phyloP scores from a whole-genome alignment of 2,113 vertebrate species.

The Plecturocebus donacophilus region DNA sequence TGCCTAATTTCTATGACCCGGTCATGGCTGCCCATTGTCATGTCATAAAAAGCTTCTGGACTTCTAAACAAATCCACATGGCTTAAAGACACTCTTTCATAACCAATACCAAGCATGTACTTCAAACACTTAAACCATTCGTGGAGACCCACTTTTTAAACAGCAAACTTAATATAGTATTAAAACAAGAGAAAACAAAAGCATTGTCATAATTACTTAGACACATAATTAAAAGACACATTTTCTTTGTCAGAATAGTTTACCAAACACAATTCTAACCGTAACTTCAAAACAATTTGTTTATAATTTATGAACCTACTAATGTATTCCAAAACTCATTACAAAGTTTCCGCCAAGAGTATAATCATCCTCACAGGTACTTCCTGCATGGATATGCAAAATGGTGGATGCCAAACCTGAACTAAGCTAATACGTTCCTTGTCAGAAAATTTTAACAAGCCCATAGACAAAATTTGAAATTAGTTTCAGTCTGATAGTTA shows the following conservation, averaged over 20 bases:
- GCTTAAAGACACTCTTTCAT: background rate
- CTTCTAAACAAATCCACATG: background rate
- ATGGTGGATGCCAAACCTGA: background rate
- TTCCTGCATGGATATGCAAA: background rate
- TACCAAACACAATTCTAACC: background rate
- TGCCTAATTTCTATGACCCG: background rate
- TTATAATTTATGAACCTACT: background rate
- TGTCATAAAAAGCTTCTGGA: background rate
- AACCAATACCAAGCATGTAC: background rate
- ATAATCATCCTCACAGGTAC: background rate
- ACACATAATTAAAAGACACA: no score
- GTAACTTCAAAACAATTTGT: background rate
- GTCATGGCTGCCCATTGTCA: background rate
- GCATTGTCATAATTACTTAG: background rate
- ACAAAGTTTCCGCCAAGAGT: background rate
- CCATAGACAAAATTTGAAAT: background rate
- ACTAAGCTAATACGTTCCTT: background rate
- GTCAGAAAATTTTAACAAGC: background rate
- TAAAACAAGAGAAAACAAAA: slow-evolving; percentile 21
- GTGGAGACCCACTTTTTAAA: background rate
- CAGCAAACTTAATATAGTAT: background rate
- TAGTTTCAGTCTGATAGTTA: background rate
- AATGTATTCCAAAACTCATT: background rate
- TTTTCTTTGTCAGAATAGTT: slow-evolving; percentile 23
- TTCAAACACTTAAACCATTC: background rate